Conservation (phyloP, 2,113 vertebrate genomes). For the Varanus salvator region DNA sequence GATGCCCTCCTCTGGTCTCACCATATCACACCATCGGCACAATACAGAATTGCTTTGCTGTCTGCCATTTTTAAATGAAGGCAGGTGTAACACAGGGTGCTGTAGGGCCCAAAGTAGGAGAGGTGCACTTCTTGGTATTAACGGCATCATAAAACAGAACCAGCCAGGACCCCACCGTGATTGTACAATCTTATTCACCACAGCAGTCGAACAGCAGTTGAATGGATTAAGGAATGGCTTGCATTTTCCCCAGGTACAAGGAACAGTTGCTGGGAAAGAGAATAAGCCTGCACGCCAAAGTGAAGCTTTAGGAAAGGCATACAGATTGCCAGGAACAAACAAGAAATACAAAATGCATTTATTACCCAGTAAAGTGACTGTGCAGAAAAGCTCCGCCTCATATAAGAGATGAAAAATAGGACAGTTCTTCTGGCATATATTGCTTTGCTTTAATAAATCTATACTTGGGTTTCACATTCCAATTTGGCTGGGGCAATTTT, state of each 20-base stretch:
- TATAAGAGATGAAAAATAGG: not conserved
- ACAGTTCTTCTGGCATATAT: not conserved
- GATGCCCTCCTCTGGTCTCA: not conserved
- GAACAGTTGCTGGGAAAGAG: not conserved
- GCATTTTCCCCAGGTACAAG: not conserved
- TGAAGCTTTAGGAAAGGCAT: not conserved
- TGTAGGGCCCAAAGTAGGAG: not conserved
- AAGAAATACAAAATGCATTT: not conserved
- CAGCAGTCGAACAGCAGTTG: not conserved
- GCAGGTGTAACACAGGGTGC: too few species aligned
- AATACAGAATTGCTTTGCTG: not conserved
- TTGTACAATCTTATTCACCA: not conserved
- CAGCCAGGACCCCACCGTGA: not conserved
- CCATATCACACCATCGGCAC: not conserved
- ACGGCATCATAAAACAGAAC: not conserved
- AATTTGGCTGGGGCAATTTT: not conserved
- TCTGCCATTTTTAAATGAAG: not conserved
- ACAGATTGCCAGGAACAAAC: not conserved
- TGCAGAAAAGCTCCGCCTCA: not conserved
- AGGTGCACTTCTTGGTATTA: not conserved
- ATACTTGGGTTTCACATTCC: not conserved
- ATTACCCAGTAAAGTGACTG: not conserved
- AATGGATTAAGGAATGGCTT: not conserved
- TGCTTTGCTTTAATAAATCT: constrained; percentile 5
- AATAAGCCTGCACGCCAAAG: not conserved